Percentiles rank a stretch among this genome's conserved stretches.
Conservation (phyloP, 2,113 vertebrate genomes). For the Orycteropus afer region DNA sequence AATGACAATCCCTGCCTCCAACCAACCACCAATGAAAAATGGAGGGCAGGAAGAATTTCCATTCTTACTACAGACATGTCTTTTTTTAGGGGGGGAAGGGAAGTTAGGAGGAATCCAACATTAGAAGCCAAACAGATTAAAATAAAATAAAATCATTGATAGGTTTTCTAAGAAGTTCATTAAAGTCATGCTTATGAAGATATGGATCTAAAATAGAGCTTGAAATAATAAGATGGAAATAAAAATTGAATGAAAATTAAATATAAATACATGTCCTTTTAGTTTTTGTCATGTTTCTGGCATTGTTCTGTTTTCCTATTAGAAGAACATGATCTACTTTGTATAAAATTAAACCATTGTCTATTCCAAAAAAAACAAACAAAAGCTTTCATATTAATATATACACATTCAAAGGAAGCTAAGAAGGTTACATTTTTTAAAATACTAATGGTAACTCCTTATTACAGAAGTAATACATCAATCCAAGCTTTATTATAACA, state of each 20-base stretch:
- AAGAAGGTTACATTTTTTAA: neutral
- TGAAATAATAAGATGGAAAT: conserved; percentile 33
- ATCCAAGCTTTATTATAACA: neutral
- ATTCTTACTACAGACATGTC: neutral
- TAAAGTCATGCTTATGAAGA: conserved; percentile 11
- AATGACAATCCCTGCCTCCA: neutral
- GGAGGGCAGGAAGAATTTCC: neutral
- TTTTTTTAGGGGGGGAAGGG: accelerated
- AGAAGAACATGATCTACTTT: neutral
- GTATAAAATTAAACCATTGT: neutral
- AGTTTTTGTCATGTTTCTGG: conserved; percentile 21
- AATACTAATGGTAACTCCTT: neutral
- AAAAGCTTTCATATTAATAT: neutral
- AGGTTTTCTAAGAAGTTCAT: neutral
- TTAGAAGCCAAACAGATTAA: neutral
- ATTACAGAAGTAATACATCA: neutral
- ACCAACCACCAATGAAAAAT: neutral
- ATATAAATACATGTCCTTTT: neutral
- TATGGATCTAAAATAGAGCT: conserved; percentile 35
- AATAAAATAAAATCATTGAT: neutral
- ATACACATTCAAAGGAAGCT: neutral
- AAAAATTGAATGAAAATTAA: conserved; percentile 43
- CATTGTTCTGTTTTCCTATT: neutral
- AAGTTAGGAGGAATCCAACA: neutral
- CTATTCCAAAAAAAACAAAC: neutral